Base-by-base conservation (phyloP, 2,113 vertebrate species). In the Chroicocephalus ridibundus region DNA sequence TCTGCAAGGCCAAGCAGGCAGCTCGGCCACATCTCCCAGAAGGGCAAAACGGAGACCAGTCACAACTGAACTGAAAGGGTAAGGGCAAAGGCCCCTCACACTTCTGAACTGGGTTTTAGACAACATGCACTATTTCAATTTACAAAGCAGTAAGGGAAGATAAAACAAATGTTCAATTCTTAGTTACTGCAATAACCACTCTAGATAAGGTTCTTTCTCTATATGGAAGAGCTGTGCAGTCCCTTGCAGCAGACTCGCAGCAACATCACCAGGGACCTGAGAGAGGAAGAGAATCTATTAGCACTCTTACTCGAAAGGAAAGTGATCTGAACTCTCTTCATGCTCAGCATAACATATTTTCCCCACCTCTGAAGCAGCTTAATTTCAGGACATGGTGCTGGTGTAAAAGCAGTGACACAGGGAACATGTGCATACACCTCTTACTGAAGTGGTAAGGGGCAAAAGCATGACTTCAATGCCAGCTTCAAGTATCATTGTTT, bases 351-450 rank as follows among this genome's bases (percentile, higher is more conserved):
- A 38, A 15, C 29, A 22, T 2, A 5, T 11, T 29, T 34, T 29
- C 46, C 13, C 22, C 34, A 7, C 13, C 6, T 8, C 11, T 38
- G 31, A 34, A 46, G 19, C 21, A 11, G 25, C 29, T 11, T 21
- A 1, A 31, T 13, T 44, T 27, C 19, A 55, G 21, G 44, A 19
- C 11, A 15, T 1, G 0, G 66, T 27, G 19, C 58, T 42, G 17
- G 14, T n/a, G 10, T 24, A 65, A 31, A 29, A 31, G 49, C 60
- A 83, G 46, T 4, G 77, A 21, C 3, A 6, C 38, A n/a, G 27
- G n/a, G 13, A 38, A 26, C 11, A 4, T 2, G 1, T 5, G 1
- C 10, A 4, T 19, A 15, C 4, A 21, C 2, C 16, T 11, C 6
- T 34, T 14, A 47, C 8, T 20, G 1, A 60, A 7, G 2, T 6